Percentiles rank a stretch among this genome's conserved stretches.
These are phyloP conservation scores for Arnoldichthys spilopterus DNA, from an alignment of 2,797 vertebrate species.

Conservation along the genomic window DNA sequence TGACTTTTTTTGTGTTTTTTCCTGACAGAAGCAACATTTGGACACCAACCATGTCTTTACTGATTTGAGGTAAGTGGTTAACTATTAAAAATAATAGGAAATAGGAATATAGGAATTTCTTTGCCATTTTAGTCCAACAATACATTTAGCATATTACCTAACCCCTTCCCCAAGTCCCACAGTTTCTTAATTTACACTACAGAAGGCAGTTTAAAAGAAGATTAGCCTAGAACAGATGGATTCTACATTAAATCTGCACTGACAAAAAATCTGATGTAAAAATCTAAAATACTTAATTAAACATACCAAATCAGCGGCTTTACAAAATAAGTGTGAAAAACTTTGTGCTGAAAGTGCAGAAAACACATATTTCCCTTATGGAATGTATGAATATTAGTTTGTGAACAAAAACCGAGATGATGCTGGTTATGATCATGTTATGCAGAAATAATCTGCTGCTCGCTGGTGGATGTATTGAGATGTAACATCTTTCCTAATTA, in stretches of 20 bases:
- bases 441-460: conserved; percentile 28
- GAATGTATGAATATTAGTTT: conserved; percentile 6
- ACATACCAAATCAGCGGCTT: conserved; percentile 23
- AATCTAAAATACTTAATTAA: conserved; percentile 1
- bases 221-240: no score
- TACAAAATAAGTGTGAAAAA: not conserved
- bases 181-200: no score
- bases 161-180: no score
- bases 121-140: no score
- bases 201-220: no score
- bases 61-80: no score
- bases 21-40: no score
- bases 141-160: no score
- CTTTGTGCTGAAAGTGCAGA: not conserved
- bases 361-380: not conserved
- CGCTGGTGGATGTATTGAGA: conserved; percentile 40
- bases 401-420: conserved; percentile 7
- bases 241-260: not conserved
- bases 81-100: no score
- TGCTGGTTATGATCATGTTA: conserved; percentile 28
- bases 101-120: no score
- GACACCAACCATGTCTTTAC: no score
- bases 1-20: no score
- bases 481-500: conserved; percentile 50
- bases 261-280: not conserved